Percentiles rank a stretch among this genome's conserved stretches.
Evolutionary conservation across 2,888 invertebrate genomes (phyloP).

Genomic region (Synanthedon vespiformis): DNA sequence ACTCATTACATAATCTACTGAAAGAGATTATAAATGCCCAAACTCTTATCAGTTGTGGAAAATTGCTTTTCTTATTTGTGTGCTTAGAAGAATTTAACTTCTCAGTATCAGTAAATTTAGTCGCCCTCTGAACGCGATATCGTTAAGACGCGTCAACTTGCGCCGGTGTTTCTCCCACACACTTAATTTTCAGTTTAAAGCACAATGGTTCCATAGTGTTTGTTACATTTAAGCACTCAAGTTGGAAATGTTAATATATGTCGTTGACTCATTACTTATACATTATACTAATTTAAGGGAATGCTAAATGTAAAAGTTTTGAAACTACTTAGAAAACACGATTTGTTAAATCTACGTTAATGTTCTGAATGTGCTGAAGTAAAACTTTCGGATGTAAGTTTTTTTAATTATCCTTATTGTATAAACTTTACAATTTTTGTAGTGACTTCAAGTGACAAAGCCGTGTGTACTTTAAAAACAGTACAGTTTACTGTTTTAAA

Average conservation of each 20-base stretch:
- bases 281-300: no score
- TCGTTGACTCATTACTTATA: no score
- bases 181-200: background rate
- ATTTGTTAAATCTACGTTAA: background rate
- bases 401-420: background rate
- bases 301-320: background rate
- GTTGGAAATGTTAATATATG: no score
- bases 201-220: background rate
- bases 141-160: constrained; percentile 12
- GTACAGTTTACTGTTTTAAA: no score
- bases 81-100: constrained; percentile 5
- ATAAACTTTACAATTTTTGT: no score
- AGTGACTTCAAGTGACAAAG: no score
- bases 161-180: background rate
- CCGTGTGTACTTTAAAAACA: no score
- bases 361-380: background rate
- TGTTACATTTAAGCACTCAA: background rate
- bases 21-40: no score
- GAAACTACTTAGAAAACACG: background rate
- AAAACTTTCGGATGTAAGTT: background rate
- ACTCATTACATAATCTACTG: no score
- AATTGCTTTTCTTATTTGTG: no score
- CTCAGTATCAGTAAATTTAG: constrained; percentile 11
- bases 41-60: no score
- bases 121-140: constrained; percentile 16